phyloP scores from a whole-genome alignment of 2,888 invertebrate species.

The Abrostola triplasia region DNA sequence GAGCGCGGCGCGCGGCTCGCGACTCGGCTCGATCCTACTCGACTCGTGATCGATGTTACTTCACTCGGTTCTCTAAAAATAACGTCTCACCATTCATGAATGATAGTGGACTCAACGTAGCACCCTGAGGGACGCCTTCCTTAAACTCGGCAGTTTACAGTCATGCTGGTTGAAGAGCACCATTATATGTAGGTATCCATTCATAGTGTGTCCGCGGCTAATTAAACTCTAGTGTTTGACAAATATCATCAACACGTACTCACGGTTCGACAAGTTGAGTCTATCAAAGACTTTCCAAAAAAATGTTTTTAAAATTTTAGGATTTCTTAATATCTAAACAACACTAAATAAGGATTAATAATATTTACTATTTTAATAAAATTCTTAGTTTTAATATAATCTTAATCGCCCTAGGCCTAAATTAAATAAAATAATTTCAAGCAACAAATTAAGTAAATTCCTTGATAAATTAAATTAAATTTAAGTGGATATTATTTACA shows the following conservation, averaged over 20 bases:
- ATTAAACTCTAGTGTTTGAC: constrained; percentile 38
- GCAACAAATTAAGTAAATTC: no score
- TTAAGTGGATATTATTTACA: no score
- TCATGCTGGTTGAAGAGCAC: constrained; percentile 78
- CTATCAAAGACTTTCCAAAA: constrained; percentile 25
- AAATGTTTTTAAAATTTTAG: neutral
- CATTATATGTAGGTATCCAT: constrained; percentile 77
- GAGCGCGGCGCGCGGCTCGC: constrained; percentile 48
- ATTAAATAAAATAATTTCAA: no score
- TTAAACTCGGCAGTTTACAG: constrained; percentile 52
- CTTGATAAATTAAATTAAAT: no score
- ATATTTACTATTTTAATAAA: neutral
- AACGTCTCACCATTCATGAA: constrained; percentile 52
- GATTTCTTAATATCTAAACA: neutral
- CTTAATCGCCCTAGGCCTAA: no score
- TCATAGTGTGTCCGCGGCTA: constrained; percentile 40
- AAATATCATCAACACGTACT: constrained; percentile 24
- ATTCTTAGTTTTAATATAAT: no score
- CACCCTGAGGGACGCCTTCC: constrained; percentile 77
- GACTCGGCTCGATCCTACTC: constrained; percentile 40
- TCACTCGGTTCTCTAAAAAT: constrained; percentile 37
- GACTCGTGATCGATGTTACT: constrained; percentile 47
- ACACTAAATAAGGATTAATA: neutral
- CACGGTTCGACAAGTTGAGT: constrained; percentile 13
- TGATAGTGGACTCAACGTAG: constrained; percentile 71